Evolutionary conservation across 2,888 invertebrate genomes (phyloP), one percentile per base, ranked within the genome.

Genomic region (Troides aeacus): DNA sequence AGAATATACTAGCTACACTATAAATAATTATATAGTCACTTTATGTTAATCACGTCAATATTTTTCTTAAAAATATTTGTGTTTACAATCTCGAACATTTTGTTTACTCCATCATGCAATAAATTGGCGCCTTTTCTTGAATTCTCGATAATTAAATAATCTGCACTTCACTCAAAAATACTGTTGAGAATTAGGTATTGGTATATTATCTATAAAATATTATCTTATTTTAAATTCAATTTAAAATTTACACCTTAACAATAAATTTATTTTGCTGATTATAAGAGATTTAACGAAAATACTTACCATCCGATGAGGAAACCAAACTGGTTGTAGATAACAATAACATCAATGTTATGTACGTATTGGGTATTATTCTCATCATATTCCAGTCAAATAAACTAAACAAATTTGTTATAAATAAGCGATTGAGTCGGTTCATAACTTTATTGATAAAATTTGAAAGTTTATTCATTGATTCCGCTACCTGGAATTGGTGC

Each of bases 251-350:
- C 53, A 17, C 18, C 3, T 6, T n/a, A 18, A 60, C 17, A n/a
- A 12, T 2, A 46, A 23, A 46, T 64, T 60, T 60, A 36, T 21
- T 60, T 17, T 60, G 46, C 23, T 30, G 10, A 18, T 12, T n/a
- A 50, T 50, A 30, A 50, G 30, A 66, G 15, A 15, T 57, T n/a
- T 58, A 24, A 15, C 23, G 57, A 12, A 23, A 58, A 64, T 64
- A 87, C 92, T 92, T 83, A 92, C 92, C 92, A 78, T 92, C 90
- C 30, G 88, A 83, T 73, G 90, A 84, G 69, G 83, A 81, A 72
- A 80, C 83, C 72, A 79, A 81, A 84, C 81, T 75, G 78, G 79
- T 77, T 81, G 82, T 56, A 39, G 67, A 71, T 64, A 71, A 67
- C 61, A 71, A 39, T 58, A 66, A 64, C 56, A 60, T 70, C 53